These are phyloP conservation scores for Sialis fuliginosa DNA, from an alignment of 2,888 invertebrate genomes.

Conservation along the genomic window DNA sequence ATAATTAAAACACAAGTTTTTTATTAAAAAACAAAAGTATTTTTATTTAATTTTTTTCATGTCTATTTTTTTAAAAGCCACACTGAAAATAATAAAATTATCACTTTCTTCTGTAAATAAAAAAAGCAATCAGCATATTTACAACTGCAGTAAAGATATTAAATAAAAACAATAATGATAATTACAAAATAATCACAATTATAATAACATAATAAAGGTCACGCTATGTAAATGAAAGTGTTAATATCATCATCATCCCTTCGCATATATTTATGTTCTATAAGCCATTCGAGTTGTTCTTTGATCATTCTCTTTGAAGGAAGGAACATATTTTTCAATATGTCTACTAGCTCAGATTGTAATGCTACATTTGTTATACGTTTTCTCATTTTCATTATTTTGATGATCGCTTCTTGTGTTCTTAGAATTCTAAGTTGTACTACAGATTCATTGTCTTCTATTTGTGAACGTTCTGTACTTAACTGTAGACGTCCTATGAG, in stretches of 20 bases:
- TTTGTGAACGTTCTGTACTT: constrained; percentile 85
- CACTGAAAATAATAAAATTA: too few relatives aligned
- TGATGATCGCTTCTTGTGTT: constrained; percentile 93
- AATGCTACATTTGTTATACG: constrained; percentile 83
- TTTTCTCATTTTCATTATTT: constrained; percentile 97
- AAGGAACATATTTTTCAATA: constrained; percentile 97
- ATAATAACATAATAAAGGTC: constrained; percentile 14
- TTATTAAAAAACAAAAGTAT: too few relatives aligned
- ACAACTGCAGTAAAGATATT: too few relatives aligned
- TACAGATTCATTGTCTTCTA: constrained; percentile 97
- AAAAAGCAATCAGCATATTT: too few relatives aligned
- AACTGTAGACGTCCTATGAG: constrained; percentile 88
- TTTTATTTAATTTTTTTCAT: too few relatives aligned
- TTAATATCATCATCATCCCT: constrained; percentile 96
- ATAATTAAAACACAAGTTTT: too few relatives aligned
- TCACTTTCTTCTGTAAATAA: too few relatives aligned
- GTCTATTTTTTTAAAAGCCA: too few relatives aligned
- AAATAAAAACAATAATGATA: too few relatives aligned
- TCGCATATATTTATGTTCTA: constrained; percentile 95
- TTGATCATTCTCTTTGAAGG: constrained; percentile 99
- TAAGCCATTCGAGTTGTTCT: constrained; percentile 98
- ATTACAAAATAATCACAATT: too few relatives aligned
- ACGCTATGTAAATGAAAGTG: constrained; percentile 96
- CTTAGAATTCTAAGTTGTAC: constrained; percentile 89
- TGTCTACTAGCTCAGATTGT: constrained; percentile 94